Evolutionary conservation across 2,797 vertebrate species (phyloP).

Genomic region (Neopelma chrysocephalum): DNA sequence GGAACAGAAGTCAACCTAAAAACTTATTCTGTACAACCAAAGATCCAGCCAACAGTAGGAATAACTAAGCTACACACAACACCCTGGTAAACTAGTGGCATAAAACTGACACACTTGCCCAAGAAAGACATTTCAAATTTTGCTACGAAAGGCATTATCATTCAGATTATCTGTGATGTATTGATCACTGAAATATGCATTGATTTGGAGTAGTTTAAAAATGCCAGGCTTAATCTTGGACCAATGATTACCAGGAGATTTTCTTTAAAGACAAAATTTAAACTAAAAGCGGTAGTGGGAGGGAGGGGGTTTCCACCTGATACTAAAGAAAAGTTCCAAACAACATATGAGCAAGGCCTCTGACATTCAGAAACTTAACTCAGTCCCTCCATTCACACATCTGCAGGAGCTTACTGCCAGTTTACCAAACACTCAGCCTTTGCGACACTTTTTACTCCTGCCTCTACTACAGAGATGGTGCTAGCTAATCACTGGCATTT

Average conservation of each 20-base stretch:
- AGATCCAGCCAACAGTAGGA: neutral
- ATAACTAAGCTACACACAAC: neutral
- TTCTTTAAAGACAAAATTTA: neutral
- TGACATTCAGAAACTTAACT: neutral
- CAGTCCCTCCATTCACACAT: fast-evolving
- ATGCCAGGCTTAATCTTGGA: neutral
- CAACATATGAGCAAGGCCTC: neutral
- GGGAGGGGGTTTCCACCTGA: neutral
- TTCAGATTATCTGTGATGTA: neutral
- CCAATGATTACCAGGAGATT: neutral
- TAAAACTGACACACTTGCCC: neutral
- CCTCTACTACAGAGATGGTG: neutral
- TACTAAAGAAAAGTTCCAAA: neutral
- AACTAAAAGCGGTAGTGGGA: neutral
- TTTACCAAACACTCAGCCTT: neutral
- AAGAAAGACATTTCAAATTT: neutral
- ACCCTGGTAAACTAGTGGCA: neutral
- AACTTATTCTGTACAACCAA: neutral
- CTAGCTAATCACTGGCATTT: neutral
- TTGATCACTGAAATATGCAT: neutral
- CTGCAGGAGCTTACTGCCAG: neutral
- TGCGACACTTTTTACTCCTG: neutral
- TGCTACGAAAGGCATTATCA: neutral
- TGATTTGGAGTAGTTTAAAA: neutral
- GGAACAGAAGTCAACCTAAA: neutral